Evolutionary conservation across 64 coral and sea anemone species (phyloP), one percentile per base, ranked within the genome.

Genomic region (Pocillopora damicornis): DNA sequence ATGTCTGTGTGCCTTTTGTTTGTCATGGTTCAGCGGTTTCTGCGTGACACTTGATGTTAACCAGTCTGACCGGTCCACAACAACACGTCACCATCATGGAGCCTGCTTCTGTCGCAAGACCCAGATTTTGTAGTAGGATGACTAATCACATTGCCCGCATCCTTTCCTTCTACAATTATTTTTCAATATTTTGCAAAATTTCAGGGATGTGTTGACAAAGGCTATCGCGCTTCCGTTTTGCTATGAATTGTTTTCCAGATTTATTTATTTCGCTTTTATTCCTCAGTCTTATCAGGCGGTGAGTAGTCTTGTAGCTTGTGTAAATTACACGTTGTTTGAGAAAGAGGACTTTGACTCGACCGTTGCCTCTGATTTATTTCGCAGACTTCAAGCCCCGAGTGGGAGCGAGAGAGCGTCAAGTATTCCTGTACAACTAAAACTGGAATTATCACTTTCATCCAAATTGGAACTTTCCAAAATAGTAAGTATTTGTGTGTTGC

Each of bases 11-110:
- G 67, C 67, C 67, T 71, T 68, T n/a, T 13, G 12, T 63, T 59
- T 76, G 0, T 42, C 15, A 10, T 8, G 9, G 15, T 15, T 11
- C 61, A 63, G 61, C 61, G 61, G 61, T 63, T n/a, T 11, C 67
- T 22, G 42, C 42, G 42, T 51, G 42, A 71, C 67, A 9, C n/a
- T 3, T 11, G 67, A 13, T 45, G 58, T 45, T 63, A 84, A 90
- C 89, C 89, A 90, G 89, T 90, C 79, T 90, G 79, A 82, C 89
- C 80, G 89, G 89, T 90, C 89, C 15, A n/a, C 22, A 73, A 83
- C 42, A 75, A 90, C 89, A 90, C 89, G 89, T 90, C 89, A 85
- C 76, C 89, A 75, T 63, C 6, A 76, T 90, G 89, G 89, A 90
- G 72, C 58, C 72, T 90, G 80, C 65, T 81, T 73, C 78, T 42